Evolutionary conservation across 2,888 invertebrate genomes (phyloP).

Genomic region (Drosophila setosimentum): DNA sequence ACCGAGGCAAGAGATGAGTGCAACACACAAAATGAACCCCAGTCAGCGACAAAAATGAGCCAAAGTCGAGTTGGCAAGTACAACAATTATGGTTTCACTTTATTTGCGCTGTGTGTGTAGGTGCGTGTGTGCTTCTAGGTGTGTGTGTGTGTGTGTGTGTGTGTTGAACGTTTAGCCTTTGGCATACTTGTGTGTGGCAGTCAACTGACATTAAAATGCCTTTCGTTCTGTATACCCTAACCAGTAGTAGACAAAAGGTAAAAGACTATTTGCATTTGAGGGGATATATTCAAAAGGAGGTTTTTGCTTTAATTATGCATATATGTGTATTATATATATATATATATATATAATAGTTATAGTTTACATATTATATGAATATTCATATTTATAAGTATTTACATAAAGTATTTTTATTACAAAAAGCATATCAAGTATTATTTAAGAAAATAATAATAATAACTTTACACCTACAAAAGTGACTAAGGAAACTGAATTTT

Average conservation of each 20-base stretch:
- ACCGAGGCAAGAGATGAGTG: slow-evolving; percentile 50
- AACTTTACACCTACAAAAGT: too few relatives aligned
- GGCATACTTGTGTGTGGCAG: slow-evolving; percentile 22
- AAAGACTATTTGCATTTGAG: not conserved
- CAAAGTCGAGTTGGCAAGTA: slow-evolving; percentile 77
- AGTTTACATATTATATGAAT: not conserved
- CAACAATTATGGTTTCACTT: slow-evolving; percentile 79
- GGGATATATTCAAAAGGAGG: not conserved
- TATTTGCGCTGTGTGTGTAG: slow-evolving; percentile 51
- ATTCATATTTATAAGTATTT: not conserved
- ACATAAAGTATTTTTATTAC: not conserved
- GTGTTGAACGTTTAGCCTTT: slow-evolving; percentile 56
- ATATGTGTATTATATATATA: not conserved
- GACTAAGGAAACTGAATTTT: not conserved
- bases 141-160: slow-evolving; percentile 38
- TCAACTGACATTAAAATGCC: slow-evolving; percentile 64
- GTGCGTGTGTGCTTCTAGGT: slow-evolving; percentile 7
- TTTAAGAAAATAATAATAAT: too few relatives aligned
- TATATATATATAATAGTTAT: not conserved
- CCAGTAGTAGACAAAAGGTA: not conserved
- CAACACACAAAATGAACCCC: slow-evolving; percentile 43
- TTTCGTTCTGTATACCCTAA: slow-evolving; percentile 9
- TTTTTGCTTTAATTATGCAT: not conserved
- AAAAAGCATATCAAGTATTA: not conserved
- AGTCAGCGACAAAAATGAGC: slow-evolving; percentile 55